Percentiles rank a stretch among this genome's conserved stretches.
Conservation (phyloP, 2,888 invertebrate genomes). For the Drosophila ustulata region DNA sequence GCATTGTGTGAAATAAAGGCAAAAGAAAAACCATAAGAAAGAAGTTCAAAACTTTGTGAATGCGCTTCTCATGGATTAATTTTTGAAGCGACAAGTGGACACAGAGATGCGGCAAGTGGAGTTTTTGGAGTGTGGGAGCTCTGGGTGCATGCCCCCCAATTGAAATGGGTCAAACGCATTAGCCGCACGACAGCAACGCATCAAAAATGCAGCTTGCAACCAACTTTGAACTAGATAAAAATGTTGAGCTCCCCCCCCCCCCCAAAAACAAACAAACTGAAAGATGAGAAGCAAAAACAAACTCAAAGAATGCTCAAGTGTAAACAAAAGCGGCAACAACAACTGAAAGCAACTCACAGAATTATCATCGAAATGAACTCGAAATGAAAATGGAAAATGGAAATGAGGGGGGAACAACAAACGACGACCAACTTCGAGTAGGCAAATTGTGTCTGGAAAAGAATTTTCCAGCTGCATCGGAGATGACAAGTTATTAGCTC, state of each 20-base stretch:
- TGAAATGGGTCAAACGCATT: constrained; percentile 72
- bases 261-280: constrained; percentile 41
- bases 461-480: constrained; percentile 45
- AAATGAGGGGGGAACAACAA: constrained; percentile 39
- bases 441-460: constrained; percentile 36
- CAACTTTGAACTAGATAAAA: constrained; percentile 62
- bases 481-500: constrained; percentile 70
- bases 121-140: constrained; percentile 53
- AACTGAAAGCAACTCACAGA: constrained; percentile 46
- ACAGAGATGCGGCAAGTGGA: constrained; percentile 15
- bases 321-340: constrained; percentile 66
- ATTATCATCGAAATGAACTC: constrained; percentile 68
- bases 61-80: constrained; percentile 73
- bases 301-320: constrained; percentile 48
- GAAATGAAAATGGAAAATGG: constrained; percentile 53
- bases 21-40: constrained; percentile 57
- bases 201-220: constrained; percentile 71
- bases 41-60: constrained; percentile 70
- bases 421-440: constrained; percentile 63
- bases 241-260: constrained; percentile 10
- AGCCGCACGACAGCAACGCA: constrained; percentile 61
- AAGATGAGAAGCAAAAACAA: constrained; percentile 39
- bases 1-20: constrained; percentile 69
- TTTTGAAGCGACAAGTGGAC: constrained; percentile 36
- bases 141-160: constrained; percentile 43